Evolutionary conservation across 2,888 invertebrate genomes (phyloP), one percentile per base, ranked within the genome.

Genomic region (Lissonota sp.): DNA sequence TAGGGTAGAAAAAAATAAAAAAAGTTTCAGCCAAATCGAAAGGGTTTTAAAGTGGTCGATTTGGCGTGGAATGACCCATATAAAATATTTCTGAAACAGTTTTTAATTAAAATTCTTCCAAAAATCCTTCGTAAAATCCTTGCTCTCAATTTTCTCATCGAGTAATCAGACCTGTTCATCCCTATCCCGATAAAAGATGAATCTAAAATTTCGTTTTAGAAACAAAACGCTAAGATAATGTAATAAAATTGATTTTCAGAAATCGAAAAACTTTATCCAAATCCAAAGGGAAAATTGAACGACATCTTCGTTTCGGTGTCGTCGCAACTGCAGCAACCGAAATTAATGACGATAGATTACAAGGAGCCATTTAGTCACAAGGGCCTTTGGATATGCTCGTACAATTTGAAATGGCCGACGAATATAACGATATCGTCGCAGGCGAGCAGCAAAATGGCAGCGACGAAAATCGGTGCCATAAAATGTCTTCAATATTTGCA

Each of bases 361-460:
- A n/a, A 37, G 1, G 0, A 8, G 12, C 1, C 57, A 6, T 40
- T 42, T 5, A 71, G 6, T 37, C 53, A 40, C 6, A 79, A 69
- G 6, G 87, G 87, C 46, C 51, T 73, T 0, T 57, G 77, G 73
- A 8, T 6, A 0, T 95, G 94, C 83, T 93, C 91, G 10, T 94
- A 94, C 78, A 86, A 91, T 0, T 90, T 95, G 81, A 88, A 91
- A 46, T 96, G 95, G 95, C 95, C 96, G 0, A 93, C 93, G 84
- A 91, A 93, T 66, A 91, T 91, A 6, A 93, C 93, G 83, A 94
- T 96, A 92, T 93, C 93, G 85, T 91, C 93, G 91, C 90, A 90
- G 81, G 94, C 93, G 7, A 82, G 89, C 83, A 94, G 93, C 53
- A 96, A 95, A 92, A 92, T 93, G 0, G 91, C 92, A 46, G 95